Base-by-base conservation (phyloP, 1,140 invertebrate species). In the Ooceraea biroi region DNA sequence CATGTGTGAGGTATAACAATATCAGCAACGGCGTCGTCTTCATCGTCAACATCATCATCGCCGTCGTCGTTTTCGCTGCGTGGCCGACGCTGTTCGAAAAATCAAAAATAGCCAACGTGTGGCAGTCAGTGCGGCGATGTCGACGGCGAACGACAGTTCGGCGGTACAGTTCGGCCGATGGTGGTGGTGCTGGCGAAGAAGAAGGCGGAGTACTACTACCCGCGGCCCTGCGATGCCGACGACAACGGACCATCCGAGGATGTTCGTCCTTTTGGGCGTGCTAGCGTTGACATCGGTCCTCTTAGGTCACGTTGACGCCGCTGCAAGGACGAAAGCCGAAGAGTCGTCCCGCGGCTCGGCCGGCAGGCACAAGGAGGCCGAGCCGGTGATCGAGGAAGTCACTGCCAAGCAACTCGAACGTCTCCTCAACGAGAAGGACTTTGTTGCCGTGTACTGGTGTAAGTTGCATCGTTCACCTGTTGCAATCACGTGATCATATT, bases 371-470 rank as follows among this genome's bases (percentile, higher is more conserved):
- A 93, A 94, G 82, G 94, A 95, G 60, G 94, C 95, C 87, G 97
- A 97, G 90, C 96, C 97, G 92, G 96, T 98, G 90, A 98, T 98
- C 95, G 97, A 98, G 95, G 98, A 98, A 95, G 97, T 98, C 94
- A 97, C 97, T 94, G 96, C 97, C 91, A 98, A 98, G 94, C 97
- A 98, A 95, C 96, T 98, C 93, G 97, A 98, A 93, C 96, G 97
- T 91, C 95, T 98, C 82, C 96, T 98, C 91, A 96, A 97, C 92
- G 97, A 98, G 89, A 98, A 98, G 95, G 98, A 98, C 95, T 98
- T 97, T 95, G 97, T 98, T 92, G 98, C 98, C 91, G 98, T 98
- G 91, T 98, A 97, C 95, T 98, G 98, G 97, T 98, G 98, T 99
- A 97, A 98, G 98, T 97, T 94, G 83, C 22, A 1, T 17, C 25